Base-by-base conservation (phyloP, 1,140 invertebrate genomes). In the Venustaconcha ellipsiformis region DNA sequence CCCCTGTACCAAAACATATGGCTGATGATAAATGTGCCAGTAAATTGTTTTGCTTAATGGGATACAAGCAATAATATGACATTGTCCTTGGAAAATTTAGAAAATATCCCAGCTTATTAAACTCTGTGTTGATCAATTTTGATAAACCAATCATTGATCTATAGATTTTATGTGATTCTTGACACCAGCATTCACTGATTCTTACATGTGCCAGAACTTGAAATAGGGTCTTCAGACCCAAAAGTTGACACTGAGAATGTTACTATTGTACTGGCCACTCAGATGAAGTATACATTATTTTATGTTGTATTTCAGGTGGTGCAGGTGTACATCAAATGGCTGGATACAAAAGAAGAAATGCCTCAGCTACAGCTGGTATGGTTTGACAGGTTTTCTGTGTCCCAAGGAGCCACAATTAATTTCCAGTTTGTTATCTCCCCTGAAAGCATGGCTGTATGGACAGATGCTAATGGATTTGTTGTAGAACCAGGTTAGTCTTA, bases 311-410 rank as follows among this genome's bases (percentile, higher is more conserved):
- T 75, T 55, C 64, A 86, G 84, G 84, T 86, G 2, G 71, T 81
- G 8, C 84, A 87, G 78, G 67, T 85, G 1, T 87, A 87, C 65
- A 69, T 87, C 18, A 73, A 59, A 17, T 86, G 84, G 84, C 48
- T 69, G 14, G 70, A 78, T 58, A 30, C 70, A 11, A 76, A 67
- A 59, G 79, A 78, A 37, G n/a, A 23, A 26, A 85, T 82, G 80
- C 84, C 85, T 0, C 70, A 72, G 14, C 15, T 83, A 62, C 85
- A 87, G 60, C 63, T 87, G 30, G 83, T 85, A 20, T 78, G 70
- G 18, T 81, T 85, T 63, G 63, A 80, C 2, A 60, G 85, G 20
- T 59, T 78, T n/a, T 60, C 59, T 26, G 55, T 81, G 26, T 3
- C 15, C 14, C 26, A 18, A 12, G 37, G 37, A 26, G 17, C 67